phyloP scores from a whole-genome alignment of 2,888 invertebrate species.

The Sthenelais limicola region DNA sequence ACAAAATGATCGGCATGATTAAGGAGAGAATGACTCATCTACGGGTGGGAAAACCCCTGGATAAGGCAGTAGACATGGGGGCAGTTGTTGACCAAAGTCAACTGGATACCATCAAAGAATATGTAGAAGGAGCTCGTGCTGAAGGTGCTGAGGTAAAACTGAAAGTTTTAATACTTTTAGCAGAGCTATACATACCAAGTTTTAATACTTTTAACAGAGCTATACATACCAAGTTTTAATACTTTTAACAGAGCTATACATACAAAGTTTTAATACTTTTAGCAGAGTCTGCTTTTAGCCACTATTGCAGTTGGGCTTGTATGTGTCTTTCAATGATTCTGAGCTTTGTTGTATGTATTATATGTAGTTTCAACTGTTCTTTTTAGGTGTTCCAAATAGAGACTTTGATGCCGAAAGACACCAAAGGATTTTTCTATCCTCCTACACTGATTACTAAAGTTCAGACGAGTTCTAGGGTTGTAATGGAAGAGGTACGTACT shows the following conservation, averaged over 20 bases:
- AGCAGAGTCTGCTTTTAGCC: too few species aligned
- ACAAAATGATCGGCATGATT: constrained; percentile 73
- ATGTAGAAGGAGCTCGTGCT: constrained; percentile 61
- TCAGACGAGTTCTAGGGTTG: constrained; percentile 74
- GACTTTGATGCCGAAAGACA: constrained; percentile 54
- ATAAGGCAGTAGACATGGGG: constrained; percentile 74
- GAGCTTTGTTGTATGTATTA: background rate
- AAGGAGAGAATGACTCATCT: constrained; percentile 71
- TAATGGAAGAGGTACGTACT: constrained; percentile 73
- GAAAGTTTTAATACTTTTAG: background rate
- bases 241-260: background rate
- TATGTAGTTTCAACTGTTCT: background rate
- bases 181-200: background rate
- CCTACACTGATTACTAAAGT: constrained; percentile 73
- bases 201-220: constrained; percentile 2
- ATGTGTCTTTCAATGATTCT: too few species aligned
- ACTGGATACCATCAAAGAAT: constrained; percentile 58
- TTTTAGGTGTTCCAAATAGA: constrained; percentile 67
- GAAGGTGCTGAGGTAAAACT: constrained; percentile 70
- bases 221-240: background rate
- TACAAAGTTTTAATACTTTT: background rate
- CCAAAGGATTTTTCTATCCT: constrained; percentile 65
- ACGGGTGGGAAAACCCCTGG: constrained; percentile 71
- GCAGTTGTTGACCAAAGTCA: constrained; percentile 69
- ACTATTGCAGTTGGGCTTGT: too few species aligned